phyloP scores from a whole-genome alignment of 1,140 invertebrate species.

The Drosophila dunni region DNA sequence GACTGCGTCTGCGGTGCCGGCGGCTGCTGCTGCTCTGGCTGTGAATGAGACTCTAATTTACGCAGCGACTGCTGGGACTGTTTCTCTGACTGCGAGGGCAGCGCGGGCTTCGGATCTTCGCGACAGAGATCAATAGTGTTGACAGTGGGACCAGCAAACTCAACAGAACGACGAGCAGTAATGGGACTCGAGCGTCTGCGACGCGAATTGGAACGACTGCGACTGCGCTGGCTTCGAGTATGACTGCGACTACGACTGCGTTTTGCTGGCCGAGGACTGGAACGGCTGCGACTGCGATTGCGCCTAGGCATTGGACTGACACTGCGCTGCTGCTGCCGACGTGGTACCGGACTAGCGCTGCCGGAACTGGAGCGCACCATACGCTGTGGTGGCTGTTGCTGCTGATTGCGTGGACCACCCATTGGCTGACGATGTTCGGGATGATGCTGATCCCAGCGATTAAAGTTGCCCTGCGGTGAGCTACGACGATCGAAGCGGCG shows the following conservation, averaged over 20 bases:
- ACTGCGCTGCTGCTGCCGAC: constrained; percentile 35
- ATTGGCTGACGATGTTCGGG: constrained; percentile 29
- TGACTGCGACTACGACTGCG: constrained; percentile 66
- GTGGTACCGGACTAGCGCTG: constrained; percentile 47
- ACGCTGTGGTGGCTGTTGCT: constrained; percentile 33
- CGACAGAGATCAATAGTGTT: constrained; percentile 80
- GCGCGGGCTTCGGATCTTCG: constrained; percentile 85
- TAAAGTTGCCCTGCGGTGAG: constrained; percentile 39
- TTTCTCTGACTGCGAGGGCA: constrained; percentile 65
- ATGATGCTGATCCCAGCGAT: constrained; percentile 48
- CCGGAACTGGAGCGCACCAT: constrained; percentile 47
- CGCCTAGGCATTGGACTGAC: constrained; percentile 22
- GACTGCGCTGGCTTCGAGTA: constrained; percentile 51
- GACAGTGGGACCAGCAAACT: constrained; percentile 68
- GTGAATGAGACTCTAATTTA: constrained; percentile 33
- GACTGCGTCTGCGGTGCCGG: constrained; percentile 37
- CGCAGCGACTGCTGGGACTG: constrained; percentile 51
- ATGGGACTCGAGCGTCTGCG: constrained; percentile 53
- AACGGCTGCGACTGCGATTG: constrained; percentile 36
- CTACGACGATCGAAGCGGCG: constrained; percentile 66
- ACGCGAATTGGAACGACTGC: constrained; percentile 65
- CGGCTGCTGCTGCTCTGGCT: constrained; percentile 82
- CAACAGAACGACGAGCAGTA: constrained; percentile 71
- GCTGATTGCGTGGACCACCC: constrained; percentile 34
- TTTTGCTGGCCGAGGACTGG: constrained; percentile 20